Conservation (phyloP, 1,140 invertebrate species). For the Conus betulinus region DNA sequence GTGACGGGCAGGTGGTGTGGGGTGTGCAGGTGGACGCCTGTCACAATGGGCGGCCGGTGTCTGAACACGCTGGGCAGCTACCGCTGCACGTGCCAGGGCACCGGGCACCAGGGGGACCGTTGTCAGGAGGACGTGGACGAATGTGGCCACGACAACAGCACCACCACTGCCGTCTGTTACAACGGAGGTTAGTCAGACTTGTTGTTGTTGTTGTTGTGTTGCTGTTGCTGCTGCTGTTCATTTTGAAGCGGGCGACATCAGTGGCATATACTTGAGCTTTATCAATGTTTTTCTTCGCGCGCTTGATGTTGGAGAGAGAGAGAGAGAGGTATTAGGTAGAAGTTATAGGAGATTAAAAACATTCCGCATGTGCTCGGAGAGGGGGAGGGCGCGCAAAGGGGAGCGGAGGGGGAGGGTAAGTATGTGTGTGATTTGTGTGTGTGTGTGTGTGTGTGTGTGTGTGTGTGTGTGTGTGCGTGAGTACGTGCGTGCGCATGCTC, state of each 20-base stretch:
- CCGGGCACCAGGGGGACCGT: constrained; percentile 75
- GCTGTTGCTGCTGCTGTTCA: neutral
- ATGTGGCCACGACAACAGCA: constrained; percentile 40
- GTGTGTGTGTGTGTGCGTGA: neutral
- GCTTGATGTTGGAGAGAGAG: no score
- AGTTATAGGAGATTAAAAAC: no score
- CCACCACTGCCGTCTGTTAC: constrained; percentile 45
- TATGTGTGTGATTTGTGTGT: no score
- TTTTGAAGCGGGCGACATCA: no score
- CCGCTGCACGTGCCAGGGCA: constrained; percentile 82
- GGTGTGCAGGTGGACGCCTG: constrained; percentile 87
- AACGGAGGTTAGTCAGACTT: constrained; percentile 51
- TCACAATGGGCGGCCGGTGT: constrained; percentile 88
- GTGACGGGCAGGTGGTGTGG: no score
- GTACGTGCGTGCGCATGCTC: neutral
- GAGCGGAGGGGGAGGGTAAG: neutral
- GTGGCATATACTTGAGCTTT: no score
- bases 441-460: no score
- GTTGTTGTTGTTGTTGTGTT: neutral
- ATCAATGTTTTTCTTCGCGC: no score
- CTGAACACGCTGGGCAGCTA: constrained; percentile 80
- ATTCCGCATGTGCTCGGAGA: no score
- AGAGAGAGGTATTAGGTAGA: no score
- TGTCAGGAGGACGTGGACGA: constrained; percentile 68
- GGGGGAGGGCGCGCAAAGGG: neutral